These are phyloP conservation scores for Sebastes vulpes DNA, from an alignment of 2,797 vertebrate genomes.

Conservation along the genomic window DNA sequence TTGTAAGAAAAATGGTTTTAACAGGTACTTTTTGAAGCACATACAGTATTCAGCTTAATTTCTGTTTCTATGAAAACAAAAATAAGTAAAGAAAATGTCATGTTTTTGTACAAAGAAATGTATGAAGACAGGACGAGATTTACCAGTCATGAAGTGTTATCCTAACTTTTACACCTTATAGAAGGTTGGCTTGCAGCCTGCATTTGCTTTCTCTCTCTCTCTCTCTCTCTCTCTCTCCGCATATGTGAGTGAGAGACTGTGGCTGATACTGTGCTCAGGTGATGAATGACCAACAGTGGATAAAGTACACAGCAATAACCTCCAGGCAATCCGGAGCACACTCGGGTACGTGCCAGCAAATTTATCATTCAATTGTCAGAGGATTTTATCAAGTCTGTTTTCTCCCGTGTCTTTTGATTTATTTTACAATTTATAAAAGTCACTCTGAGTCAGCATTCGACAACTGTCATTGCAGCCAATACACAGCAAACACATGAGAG, in stretches of 20 bases:
- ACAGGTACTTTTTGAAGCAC: not conserved
- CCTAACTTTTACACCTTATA: not conserved
- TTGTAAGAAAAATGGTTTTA: not conserved
- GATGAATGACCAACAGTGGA: constrained; percentile 85
- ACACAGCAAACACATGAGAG: not conserved
- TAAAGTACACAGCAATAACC: constrained; percentile 88
- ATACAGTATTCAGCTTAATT: not conserved
- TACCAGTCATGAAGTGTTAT: not conserved
- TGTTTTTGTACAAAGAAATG: not conserved
- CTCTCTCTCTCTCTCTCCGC: constrained; percentile 27
- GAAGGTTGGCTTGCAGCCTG: constrained; percentile 1
- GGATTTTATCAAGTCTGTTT: constrained; percentile 84
- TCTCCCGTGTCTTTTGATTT: constrained; percentile 82
- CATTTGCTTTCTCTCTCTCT: not conserved
- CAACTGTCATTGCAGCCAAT: constrained; percentile 39
- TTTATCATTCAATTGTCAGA: constrained; percentile 88
- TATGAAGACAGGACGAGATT: not conserved
- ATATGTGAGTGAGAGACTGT: constrained; percentile 62
- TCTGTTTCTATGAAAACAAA: not conserved
- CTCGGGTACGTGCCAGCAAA: constrained; percentile 70
- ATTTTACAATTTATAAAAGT: constrained; percentile 85
- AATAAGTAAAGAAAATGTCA: not conserved
- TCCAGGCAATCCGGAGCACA: constrained; percentile 81
- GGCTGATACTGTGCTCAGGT: constrained; percentile 70
- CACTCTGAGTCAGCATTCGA: constrained; percentile 74